Evolutionary conservation across 2,113 vertebrate species (phyloP), one percentile per base, ranked within the genome.

Genomic region (Pomatorhinus ruficollis): DNA sequence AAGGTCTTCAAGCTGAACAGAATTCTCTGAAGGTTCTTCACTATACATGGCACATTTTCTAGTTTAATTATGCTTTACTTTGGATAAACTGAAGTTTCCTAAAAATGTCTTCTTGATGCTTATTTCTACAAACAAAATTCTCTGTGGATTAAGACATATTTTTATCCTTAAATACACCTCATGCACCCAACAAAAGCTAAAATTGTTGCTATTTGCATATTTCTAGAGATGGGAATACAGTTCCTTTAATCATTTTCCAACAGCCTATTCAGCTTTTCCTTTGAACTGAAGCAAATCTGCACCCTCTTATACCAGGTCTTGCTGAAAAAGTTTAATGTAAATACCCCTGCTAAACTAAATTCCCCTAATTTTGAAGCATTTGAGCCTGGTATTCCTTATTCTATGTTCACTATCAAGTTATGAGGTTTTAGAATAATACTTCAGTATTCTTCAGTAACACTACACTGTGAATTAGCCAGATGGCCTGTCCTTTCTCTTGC

Each of bases 191-290:
- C 39, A 56, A 95, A 81, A 88, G 17, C 23, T 85, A 87, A 94
- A 95, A 89, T 40, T 53, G 2, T 10, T 63, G 65, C 84, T 75
- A 87, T 91, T 96, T 96, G 68, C 92, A 95, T 95, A 95, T 92
- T 88, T 88, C 37, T 81, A 64, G 60, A 75, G 37, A 65, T 81
- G 83, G 52, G 75, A 92, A 89, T 95, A 90, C 28, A 57, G 17
- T 74, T 89, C 49, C 79, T 94, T 97, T 91, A 95, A 96, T 94
- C 37, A 93, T 39, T 87, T 64, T 87, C n/a, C 70, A 86, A 47
- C 33, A 84, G 70, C 18, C 56, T 83, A 75, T 75, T 97, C 77
- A 87, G 78, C 75, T 88, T 90, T 89, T 91, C n/a, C 47, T 91
- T 91, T 93, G 89, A 95, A 95, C 52, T 91, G 52, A 60, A 90